Evolutionary conservation across 2,888 invertebrate species (phyloP), one percentile per base, ranked within the genome.

Genomic region (Tetanocera ferruginea): DNA sequence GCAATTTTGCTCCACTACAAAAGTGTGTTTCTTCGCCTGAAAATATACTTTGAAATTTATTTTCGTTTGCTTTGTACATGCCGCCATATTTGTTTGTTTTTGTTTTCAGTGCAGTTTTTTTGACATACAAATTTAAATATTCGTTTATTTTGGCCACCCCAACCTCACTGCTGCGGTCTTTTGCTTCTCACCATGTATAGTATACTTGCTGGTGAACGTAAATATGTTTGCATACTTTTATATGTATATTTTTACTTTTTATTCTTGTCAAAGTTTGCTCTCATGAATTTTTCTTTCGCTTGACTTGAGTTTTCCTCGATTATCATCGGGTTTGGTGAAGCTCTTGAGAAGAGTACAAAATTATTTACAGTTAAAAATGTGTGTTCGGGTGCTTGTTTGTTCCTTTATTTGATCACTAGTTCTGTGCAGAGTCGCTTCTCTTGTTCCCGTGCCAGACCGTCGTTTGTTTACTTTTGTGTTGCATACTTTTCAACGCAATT

Each of bases 321-420:
- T 37, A 37, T 37, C 37, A 37, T 37, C 5, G 5, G 37, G 37
- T 37, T 37, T 37, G 37, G 37, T 6, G 37, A 37, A 37, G 1
- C 37, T 4, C 37, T 37, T 37, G 5, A 37, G 80, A 80, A 83
- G 79, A 84, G 85, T 82, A 83, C 83, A 85, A 85, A 85, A 85
- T 85, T 86, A 85, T 85, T 85, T 85, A 85, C 86, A 84, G 83
- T 85, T 85, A 85, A 84, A 85, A 85, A 85, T 85, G 85, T 85
- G 85, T 85, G 85, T 83, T 84, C 79, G 83, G 83, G 82, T 84
- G 85, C 85, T 85, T 83, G 84, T 84, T 76, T 62, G 25, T 71
- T 79, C 78, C 70, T 64, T 83, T 77, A 78, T 80, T 85, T 79
- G 78, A 37, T 37, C 37, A 37, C 37, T 37, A 6, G 37, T 37